Evolutionary conservation across 2,888 invertebrate species (phyloP).

Genomic region (Dione juno): DNA sequence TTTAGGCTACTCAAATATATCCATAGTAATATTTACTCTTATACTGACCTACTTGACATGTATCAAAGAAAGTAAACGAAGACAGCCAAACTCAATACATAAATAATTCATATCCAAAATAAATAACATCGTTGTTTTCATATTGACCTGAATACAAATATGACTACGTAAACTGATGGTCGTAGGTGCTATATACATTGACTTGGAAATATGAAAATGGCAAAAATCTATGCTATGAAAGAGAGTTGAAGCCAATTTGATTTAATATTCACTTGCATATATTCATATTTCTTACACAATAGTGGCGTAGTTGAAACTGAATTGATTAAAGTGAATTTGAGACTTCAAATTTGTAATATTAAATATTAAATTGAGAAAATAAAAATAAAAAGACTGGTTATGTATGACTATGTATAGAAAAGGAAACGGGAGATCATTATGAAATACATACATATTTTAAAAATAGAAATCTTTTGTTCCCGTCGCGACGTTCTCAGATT

Average conservation of each 20-base stretch:
- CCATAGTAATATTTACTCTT: conserved; percentile 62
- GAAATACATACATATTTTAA: background rate
- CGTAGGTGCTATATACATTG: conserved; percentile 25
- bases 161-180: conserved; percentile 51
- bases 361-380: too few species aligned
- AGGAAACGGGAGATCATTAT: too few species aligned
- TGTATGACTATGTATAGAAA: too few species aligned
- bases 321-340: too few species aligned
- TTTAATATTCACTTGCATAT: background rate
- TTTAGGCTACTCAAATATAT: conserved; percentile 3
- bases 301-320: background rate
- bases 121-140: conserved; percentile 71
- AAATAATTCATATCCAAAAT: conserved; percentile 72
- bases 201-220: conserved; percentile 24
- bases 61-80: conserved; percentile 77
- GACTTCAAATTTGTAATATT: background rate
- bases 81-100: conserved; percentile 51
- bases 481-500: too few species aligned
- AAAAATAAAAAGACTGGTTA: too few species aligned
- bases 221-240: conserved; percentile 1
- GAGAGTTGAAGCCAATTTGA: conserved; percentile 1
- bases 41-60: conserved; percentile 73
- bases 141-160: conserved; percentile 69
- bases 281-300: background rate
- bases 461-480: too few species aligned